phyloP scores from a whole-genome alignment of 2,113 vertebrate genomes.

The Siniperca knerii region DNA sequence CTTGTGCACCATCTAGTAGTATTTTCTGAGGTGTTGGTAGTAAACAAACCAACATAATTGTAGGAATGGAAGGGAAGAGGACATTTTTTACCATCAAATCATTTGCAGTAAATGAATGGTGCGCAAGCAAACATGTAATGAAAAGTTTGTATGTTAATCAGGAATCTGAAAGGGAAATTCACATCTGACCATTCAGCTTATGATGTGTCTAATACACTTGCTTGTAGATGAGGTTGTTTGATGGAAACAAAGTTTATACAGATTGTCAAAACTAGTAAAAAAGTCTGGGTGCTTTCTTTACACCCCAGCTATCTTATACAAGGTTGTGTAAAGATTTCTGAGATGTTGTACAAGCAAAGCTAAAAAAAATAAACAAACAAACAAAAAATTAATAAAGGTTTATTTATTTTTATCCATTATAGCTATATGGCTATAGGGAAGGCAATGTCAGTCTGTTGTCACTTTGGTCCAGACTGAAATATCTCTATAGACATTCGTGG shows the following conservation, averaged over 20 bases:
- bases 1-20: constrained; percentile 50
- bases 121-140: background rate
- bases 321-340: too few relatives aligned
- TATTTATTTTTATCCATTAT: background rate
- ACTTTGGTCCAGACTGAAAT: background rate
- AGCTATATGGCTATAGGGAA: too few relatives aligned
- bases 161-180: background rate
- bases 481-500: background rate
- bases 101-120: background rate
- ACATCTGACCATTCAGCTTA: background rate
- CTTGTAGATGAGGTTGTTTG: background rate
- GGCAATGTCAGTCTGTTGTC: background rate
- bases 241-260: background rate
- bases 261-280: background rate
- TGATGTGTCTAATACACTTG: too few relatives aligned
- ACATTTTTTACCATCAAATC: background rate
- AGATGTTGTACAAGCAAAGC: too few relatives aligned
- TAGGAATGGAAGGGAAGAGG: constrained; percentile 33
- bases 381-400: background rate
- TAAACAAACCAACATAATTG: constrained; percentile 55
- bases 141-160: background rate
- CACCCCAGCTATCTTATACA: too few relatives aligned
- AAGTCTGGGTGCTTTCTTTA: background rate
- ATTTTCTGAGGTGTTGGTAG: constrained; percentile 63
- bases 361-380: too few relatives aligned